Base-by-base conservation (phyloP, 2,113 vertebrate species). In the Brachyhypopomus gauderio region DNA sequence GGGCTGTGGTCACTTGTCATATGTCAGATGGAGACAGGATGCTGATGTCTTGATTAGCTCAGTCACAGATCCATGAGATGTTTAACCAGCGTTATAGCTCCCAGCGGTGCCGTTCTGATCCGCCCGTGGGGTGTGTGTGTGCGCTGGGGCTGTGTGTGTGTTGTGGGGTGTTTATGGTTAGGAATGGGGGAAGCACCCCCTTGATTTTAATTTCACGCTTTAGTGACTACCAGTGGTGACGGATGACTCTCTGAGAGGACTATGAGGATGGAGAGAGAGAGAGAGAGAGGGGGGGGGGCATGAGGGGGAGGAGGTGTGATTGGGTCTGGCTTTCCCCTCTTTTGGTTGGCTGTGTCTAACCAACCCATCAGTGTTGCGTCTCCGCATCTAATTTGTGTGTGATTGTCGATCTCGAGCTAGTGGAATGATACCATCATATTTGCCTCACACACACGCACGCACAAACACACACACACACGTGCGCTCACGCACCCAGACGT, bases 141-240 rank as follows among this genome's bases (percentile, higher is more conserved):
- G 59, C 66, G 45, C 9, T 27, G 17, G 67, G 52, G 60, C 56
- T 80, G 60, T 78, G 56, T 60, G 4, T 58, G 19, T 73, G 38
- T 73, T 75, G 48, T 59, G 60, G 72, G 66, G 62, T 83, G 70
- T 75, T 45, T 87, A 78, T 87, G 60, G 70, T 41, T 63, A 4
- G 63, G 60, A 77, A 48, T 38, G 79, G 70, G 75, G 76, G 41
- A 63, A 82, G 62, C 45, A 86, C 62, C 77, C 77, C 75, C 78
- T 87, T 85, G 91, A 95, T 95, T 96, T 95, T 95, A 95, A 97
- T 97, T 97, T 97, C 94, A 95, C 92, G 91, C 91, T 89, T 91
- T 89, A 93, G 90, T 89, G 88, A 89, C 90, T 90, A 67, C 90
- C 81, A 83, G 86, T 93, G 91, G 92, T 95, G 96, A 95, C 90